Evolutionary conservation across 2,888 invertebrate species (phyloP).

Genomic region (Trimorus sp.): DNA sequence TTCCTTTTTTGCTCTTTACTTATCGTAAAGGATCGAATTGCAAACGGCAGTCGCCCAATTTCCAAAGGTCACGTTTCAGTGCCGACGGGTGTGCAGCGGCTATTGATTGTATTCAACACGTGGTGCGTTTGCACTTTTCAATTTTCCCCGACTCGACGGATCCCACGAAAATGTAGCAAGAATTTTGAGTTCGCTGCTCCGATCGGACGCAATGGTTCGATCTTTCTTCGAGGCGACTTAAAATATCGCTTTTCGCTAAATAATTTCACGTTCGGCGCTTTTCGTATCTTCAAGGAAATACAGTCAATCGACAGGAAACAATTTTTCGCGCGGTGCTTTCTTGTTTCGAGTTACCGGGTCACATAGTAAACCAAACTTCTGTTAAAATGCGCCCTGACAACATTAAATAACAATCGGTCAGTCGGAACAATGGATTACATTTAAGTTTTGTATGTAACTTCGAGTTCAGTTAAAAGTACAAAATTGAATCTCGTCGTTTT

Average conservation of each 20-base stretch:
- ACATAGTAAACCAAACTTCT: no score
- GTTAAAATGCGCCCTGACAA: no score
- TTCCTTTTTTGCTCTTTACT: conserved; percentile 31
- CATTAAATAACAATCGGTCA: no score
- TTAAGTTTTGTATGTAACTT: no score
- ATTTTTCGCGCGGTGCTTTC: no score
- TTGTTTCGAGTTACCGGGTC: no score
- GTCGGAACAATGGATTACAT: no score
- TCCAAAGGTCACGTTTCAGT: conserved; percentile 66
- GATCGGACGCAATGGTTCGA: conserved; percentile 10
- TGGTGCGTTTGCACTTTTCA: conserved; percentile 65
- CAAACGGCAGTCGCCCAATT: conserved; percentile 62
- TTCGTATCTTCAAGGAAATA: no score
- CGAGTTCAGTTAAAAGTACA: no score
- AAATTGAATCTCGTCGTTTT: no score
- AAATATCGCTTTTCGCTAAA: not conserved
- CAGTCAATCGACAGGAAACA: no score
- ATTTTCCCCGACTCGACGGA: conserved; percentile 44
- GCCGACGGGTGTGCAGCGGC: conserved; percentile 57
- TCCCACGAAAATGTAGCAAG: conserved; percentile 47
- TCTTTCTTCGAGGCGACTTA: conserved; percentile 14
- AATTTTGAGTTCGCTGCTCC: conserved; percentile 43
- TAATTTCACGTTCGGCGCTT: no score
- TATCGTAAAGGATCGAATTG: conserved; percentile 51
- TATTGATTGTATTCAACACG: conserved; percentile 67